Evolutionary conservation across 2,888 invertebrate genomes (phyloP), one percentile per base, ranked within the genome.

Genomic region (Plagodis pulveraria): DNA sequence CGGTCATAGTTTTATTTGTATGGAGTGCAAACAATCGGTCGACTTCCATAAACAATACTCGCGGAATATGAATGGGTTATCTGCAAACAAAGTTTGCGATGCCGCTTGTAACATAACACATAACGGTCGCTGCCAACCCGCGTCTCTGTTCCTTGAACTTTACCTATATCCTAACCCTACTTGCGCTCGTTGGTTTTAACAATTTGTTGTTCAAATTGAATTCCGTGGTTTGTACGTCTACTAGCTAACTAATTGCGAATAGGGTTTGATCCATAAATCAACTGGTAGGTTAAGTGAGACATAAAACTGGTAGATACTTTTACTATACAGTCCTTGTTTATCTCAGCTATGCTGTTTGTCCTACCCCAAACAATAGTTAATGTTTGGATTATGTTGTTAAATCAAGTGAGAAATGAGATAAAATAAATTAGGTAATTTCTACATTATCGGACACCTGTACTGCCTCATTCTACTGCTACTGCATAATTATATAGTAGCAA

Each of bases 61-160:
- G 65, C 49, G 64, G 70, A 69, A 76, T 71, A 68, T 70, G 73
- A 72, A 75, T 70, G 72, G 73, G 73, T 69, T 74, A 70, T 75
- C 67, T 71, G 67, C 64, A 63, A 56, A 59, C 63, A 63, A 73
- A 78, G 70, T 76, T 78, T 67, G 55, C 66, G 61, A 65, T 65
- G 57, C 70, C 61, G 71, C 66, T 65, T 70, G 57, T 61, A 59
- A n/a, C n/a, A 60, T 59, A 54, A 66, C 61, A 48, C 58, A 59
- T 38, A 33, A n/a, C 43, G 42, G 40, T 10, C 40, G 8, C 36
- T 36, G 55, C 70, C 38, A 10, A 34, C 33, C 53, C 70, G 68
- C 65, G 69, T 68, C 67, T 69, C 59, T 70, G 64, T 66, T 56
- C 49, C 47, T 47, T 53, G 62, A 74, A 78, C 77, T 75, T 75